Evolutionary conservation across 2,113 vertebrate genomes (phyloP).

Genomic region (Conger conger): DNA sequence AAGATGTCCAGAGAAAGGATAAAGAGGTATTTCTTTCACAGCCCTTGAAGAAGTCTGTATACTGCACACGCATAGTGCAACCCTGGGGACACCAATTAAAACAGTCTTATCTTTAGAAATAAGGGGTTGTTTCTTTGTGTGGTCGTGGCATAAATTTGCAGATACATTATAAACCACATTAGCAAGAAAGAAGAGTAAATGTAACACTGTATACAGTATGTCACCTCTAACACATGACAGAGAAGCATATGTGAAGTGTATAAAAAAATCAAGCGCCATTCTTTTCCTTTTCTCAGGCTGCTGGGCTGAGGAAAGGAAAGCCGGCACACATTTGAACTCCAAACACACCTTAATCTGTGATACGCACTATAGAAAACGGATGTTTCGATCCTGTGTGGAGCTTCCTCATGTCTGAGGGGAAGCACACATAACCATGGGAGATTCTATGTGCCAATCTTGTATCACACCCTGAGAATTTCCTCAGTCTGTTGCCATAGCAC

Average conservation of each 20-base stretch:
- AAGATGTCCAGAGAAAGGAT: background rate
- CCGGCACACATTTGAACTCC: too few relatives aligned
- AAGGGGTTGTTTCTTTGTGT: background rate
- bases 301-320: too few relatives aligned
- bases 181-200: background rate
- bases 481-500: conserved; percentile 34
- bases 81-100: background rate
- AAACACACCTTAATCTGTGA: too few relatives aligned
- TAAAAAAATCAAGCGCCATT: too few relatives aligned
- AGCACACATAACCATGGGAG: background rate
- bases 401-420: too few relatives aligned
- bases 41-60: background rate
- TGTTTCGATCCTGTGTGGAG: too few relatives aligned
- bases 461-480: background rate
- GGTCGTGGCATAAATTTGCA: background rate
- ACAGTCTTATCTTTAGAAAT: background rate
- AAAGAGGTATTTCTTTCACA: background rate
- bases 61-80: background rate
- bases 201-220: background rate
- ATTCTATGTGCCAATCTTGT: background rate
- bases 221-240: background rate
- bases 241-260: too few relatives aligned
- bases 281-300: too few relatives aligned
- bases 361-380: too few relatives aligned
- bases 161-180: background rate